Percentiles rank a stretch among this genome's conserved stretches.
Conservation (phyloP, 2,888 invertebrate species). For the Trissoscelio sp. region DNA sequence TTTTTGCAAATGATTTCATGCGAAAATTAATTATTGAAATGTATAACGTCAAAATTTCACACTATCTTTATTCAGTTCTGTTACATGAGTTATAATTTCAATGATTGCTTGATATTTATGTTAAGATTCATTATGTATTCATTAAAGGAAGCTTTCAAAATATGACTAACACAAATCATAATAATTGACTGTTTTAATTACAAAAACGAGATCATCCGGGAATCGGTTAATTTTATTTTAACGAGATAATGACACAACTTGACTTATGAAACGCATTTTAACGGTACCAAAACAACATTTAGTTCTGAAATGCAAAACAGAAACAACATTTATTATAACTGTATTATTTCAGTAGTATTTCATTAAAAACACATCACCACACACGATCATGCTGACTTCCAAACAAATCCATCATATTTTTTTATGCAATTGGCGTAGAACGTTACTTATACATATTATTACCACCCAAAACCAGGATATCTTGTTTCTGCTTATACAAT, state of each 20-base stretch:
- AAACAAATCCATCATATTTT: constrained; percentile 1
- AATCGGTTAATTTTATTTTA: constrained; percentile 29
- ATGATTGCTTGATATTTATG: too few relatives aligned
- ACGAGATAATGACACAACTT: constrained; percentile 9
- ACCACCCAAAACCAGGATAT: neutral
- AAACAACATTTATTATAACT: constrained; percentile 41
- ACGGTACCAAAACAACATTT: constrained; percentile 31
- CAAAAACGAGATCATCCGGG: neutral
- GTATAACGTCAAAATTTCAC: too few relatives aligned
- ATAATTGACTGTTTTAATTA: constrained; percentile 10
- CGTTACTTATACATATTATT: neutral
- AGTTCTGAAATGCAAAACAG: constrained; percentile 9
- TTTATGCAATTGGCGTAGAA: too few relatives aligned
- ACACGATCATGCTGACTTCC: constrained; percentile 8
- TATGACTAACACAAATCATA: neutral
- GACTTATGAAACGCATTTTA: constrained; percentile 9
- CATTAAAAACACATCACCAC: constrained; percentile 49
- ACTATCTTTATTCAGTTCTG: too few relatives aligned
- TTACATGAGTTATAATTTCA: too few relatives aligned
- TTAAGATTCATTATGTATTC: too few relatives aligned
- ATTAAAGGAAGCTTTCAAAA: too few relatives aligned
- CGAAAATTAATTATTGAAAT: too few relatives aligned
- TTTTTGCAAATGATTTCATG: neutral
- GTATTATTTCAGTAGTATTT: constrained; percentile 23
- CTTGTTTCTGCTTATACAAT: too few relatives aligned